phyloP scores from a whole-genome alignment of 2,113 vertebrate genomes.

The Paralichthys olivaceus region DNA sequence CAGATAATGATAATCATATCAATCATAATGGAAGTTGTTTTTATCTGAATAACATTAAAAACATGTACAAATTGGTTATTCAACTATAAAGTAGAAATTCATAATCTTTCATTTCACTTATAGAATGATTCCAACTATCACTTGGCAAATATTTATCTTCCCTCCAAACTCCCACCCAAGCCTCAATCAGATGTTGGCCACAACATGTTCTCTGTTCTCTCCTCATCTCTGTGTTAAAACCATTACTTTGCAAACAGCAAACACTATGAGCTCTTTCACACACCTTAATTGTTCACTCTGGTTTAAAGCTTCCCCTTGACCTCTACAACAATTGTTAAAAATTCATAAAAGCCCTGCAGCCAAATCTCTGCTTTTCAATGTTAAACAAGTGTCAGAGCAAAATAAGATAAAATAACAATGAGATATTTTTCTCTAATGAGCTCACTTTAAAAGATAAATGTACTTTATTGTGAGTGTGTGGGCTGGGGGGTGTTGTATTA shows the following conservation, averaged over 20 bases:
- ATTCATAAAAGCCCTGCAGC: conserved; percentile 19
- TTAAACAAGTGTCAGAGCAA: not conserved
- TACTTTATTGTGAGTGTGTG: not conserved
- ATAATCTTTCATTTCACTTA: not conserved
- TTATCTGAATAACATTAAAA: too few species aligned
- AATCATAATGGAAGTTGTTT: too few species aligned
- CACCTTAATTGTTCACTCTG: conserved; percentile 25
- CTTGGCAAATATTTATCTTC: not conserved
- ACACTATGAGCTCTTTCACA: not conserved
- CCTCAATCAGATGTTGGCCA: not conserved
- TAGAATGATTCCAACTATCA: too few species aligned
- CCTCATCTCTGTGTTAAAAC: not conserved
- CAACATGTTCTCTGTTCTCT: too few species aligned
- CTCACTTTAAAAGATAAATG: too few species aligned
- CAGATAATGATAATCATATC: too few species aligned
- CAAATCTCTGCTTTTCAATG: conserved; percentile 13
- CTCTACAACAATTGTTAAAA: conserved; percentile 15
- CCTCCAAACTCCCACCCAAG: not conserved
- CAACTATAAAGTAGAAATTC: too few species aligned
- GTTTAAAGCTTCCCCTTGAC: conserved; percentile 30
- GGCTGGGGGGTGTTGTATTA: too few species aligned
- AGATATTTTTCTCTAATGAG: not conserved
- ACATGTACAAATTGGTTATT: too few species aligned
- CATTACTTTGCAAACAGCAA: conserved; percentile 21
- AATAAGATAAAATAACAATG: not conserved